These are phyloP conservation scores for Chloebia gouldiae DNA, from an alignment of 2,113 vertebrate species.

Conservation along the genomic window DNA sequence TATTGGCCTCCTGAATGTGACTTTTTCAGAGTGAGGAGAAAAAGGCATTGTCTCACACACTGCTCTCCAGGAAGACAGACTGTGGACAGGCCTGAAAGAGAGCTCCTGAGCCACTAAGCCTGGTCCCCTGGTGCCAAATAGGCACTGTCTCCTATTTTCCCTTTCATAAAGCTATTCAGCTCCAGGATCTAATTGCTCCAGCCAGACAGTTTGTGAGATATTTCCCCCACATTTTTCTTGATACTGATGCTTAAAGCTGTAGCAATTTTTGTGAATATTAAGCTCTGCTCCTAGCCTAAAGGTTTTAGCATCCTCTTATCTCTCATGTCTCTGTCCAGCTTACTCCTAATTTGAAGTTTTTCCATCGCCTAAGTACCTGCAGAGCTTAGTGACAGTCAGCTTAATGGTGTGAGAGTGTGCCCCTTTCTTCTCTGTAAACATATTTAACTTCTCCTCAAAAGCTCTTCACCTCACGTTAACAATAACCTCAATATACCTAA, in stretches of 20 bases:
- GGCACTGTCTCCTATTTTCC: background rate
- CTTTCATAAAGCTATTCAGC: background rate
- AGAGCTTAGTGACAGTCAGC: slow-evolving; percentile 7
- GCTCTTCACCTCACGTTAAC: background rate
- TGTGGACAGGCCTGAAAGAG: background rate
- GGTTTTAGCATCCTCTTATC: slow-evolving; percentile 26
- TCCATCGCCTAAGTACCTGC: background rate
- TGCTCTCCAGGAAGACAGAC: background rate
- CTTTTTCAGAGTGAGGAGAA: background rate
- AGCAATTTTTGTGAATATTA: slow-evolving; percentile 23
- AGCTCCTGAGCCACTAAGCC: background rate
- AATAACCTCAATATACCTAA: background rate
- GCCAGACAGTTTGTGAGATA: background rate
- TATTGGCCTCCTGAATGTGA: background rate
- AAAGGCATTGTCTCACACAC: background rate
- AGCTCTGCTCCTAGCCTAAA: slow-evolving; percentile 28
- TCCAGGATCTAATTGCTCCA: slow-evolving; percentile 12
- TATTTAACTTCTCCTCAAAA: background rate
- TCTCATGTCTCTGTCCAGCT: slow-evolving; percentile 25
- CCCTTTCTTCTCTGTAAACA: background rate
- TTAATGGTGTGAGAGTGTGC: background rate
- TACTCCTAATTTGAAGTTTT: slow-evolving; percentile 46
- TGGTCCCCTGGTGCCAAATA: background rate
- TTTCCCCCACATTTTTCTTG: background rate
- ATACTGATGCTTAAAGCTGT: background rate